Evolutionary conservation across 2,888 invertebrate genomes (phyloP), one percentile per base, ranked within the genome.

Genomic region (Stratiomys singularior): DNA sequence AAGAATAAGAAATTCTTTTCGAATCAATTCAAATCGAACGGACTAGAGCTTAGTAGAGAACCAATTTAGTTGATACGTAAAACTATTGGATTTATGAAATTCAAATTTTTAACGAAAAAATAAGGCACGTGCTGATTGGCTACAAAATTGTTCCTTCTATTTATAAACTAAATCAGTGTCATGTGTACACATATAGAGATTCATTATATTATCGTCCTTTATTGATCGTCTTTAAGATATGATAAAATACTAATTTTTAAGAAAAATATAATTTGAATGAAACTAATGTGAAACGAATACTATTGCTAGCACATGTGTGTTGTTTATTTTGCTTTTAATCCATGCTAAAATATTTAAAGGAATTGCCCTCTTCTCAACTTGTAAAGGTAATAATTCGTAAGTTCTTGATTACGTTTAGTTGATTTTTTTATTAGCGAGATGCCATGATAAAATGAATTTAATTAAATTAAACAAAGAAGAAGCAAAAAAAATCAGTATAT

Each of bases 361-460:
- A 90, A 88, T 90, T 90, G 89, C 90, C 90, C 88, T 89, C 90
- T 88, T 90, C 90, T 89, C 90, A 90, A 89, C 90, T 90, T 88
- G 88, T 90, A 88, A 90, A 90, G 90, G 90, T 90, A 90, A 89
- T 80, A 81, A 81, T 80, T 81, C 79, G 81, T 82, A 81, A 79
- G 56, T 69, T 52, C 64, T 76, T 37, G 9, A 37, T 37, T 37
- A 5, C n/a, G n/a, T 37, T 5, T 47, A 60, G 76, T 76, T 76
- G 66, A 23, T 76, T 76, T n/a, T 76, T 46, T 27, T 11, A 66
- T 63, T 60, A 63, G 60, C 46, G 52, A 66, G 30, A n/a, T 28
- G 47, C 63, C 28, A 69, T 46, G 25, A 47, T 30, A n/a, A 44
- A 69, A 47, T 25, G 46, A 66, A 69, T 25, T 60, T 58, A 58